A percentile compares a stretch with the other conserved stretches of the same genome.
Evolutionary conservation across 2,888 invertebrate species (phyloP).

Genomic region (Sesia bembeciformis): DNA sequence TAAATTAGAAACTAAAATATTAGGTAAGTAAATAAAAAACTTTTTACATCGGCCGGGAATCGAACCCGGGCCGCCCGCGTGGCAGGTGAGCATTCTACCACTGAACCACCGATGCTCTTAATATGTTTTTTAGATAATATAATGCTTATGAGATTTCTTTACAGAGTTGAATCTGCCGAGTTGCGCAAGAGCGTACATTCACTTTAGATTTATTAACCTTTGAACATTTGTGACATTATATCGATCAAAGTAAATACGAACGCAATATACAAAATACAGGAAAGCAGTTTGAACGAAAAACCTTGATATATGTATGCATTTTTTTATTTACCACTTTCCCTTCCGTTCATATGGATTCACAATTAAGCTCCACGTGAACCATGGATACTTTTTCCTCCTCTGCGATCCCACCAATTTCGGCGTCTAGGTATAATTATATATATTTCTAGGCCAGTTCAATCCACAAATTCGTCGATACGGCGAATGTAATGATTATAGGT

Average conservation of each 20-base stretch:
- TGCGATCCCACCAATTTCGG: too few species aligned
- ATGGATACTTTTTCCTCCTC: too few species aligned
- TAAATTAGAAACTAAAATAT: background rate
- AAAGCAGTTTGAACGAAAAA: background rate
- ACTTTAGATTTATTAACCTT: background rate
- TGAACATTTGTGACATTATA: background rate
- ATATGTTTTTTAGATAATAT: background rate
- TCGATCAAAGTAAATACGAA: background rate
- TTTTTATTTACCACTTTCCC: too few species aligned
- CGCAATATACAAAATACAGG: background rate
- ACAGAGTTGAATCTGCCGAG: background rate
- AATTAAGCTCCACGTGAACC: too few species aligned
- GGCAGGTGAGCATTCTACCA: conserved; percentile 76
- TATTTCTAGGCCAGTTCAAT: too few species aligned
- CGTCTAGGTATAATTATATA: too few species aligned
- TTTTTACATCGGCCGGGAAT: conserved; percentile 26
- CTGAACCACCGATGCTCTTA: conserved; percentile 31
- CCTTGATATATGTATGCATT: background rate
- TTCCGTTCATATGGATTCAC: too few species aligned
- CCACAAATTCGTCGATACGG: too few species aligned
- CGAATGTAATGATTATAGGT: too few species aligned
- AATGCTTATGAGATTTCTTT: background rate
- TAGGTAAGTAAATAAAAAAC: background rate
- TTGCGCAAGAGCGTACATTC: background rate
- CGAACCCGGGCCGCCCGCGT: conserved; percentile 74